Conservation (phyloP, 2,888 invertebrate genomes). For the Cheilosia pagana region DNA sequence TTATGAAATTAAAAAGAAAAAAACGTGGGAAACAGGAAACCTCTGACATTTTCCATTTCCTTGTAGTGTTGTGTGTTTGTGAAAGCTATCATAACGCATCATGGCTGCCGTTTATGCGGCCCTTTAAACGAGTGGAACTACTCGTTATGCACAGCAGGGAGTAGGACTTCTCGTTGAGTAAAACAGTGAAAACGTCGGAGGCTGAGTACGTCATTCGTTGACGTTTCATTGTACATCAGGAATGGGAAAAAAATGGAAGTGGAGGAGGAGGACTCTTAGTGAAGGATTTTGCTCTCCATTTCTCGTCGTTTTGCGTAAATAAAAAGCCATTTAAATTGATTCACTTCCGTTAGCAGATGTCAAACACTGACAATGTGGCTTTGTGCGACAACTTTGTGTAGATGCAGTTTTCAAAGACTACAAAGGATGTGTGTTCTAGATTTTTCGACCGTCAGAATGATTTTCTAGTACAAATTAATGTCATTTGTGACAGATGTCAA, state of each 20-base stretch:
- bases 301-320: conserved; percentile 14
- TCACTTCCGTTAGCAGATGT: conserved; percentile 35
- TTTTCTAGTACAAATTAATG: background rate
- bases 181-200: conserved; percentile 1
- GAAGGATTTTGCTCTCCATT: conserved; percentile 3
- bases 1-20: background rate
- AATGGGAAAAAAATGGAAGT: conserved; percentile 2
- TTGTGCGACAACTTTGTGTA: background rate
- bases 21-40: conserved; percentile 14
- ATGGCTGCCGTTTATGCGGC: conserved; percentile 1
- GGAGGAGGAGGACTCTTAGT: background rate
- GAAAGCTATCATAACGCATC: conserved; percentile 14
- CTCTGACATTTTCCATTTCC: background rate
- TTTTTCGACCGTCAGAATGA: background rate
- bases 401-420: background rate
- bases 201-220: conserved; percentile 1
- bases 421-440: conserved; percentile 12
- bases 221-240: conserved; percentile 23
- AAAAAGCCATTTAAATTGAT: conserved; percentile 33
- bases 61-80: background rate
- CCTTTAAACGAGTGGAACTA: conserved; percentile 2
- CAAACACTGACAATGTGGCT: conserved; percentile 17
- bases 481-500: background rate
- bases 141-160: background rate
- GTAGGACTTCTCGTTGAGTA: background rate